A percentile compares a stretch with the other conserved stretches of the same genome.
phyloP scores from a whole-genome alignment of 2,113 vertebrate genomes.

The Artemisiospiza belli region DNA sequence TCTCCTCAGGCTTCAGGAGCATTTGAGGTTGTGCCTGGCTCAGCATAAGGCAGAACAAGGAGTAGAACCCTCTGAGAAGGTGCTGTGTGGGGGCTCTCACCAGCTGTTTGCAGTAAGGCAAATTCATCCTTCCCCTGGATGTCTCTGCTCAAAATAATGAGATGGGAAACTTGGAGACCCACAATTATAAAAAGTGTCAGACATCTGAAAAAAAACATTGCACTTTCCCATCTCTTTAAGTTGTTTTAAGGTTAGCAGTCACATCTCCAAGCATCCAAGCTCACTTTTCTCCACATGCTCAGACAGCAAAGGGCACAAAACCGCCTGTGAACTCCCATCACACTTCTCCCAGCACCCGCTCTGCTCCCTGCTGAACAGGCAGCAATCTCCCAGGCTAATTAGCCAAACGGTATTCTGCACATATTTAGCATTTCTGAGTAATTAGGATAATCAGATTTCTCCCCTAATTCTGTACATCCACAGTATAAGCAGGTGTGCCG shows the following conservation, averaged over 20 bases:
- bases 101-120: background rate
- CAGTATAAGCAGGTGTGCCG: conserved; percentile 5
- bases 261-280: background rate
- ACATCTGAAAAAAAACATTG: background rate
- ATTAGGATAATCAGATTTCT: conserved; percentile 65
- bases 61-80: background rate
- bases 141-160: background rate
- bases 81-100: background rate
- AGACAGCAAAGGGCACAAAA: background rate
- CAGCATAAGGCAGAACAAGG: background rate
- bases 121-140: background rate
- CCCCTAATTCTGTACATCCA: conserved; percentile 30
- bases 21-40: background rate
- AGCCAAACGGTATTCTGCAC: conserved; percentile 36
- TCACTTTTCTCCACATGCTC: background rate
- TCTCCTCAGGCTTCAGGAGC: background rate
- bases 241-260: background rate
- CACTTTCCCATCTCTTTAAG: background rate
- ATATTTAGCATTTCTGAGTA: conserved; percentile 64
- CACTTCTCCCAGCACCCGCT: background rate
- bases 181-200: background rate
- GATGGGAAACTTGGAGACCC: background rate
- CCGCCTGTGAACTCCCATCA: background rate
- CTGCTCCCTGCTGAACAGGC: conserved; percentile 1
- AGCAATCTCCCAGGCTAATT: conserved; percentile 36